Conservation (phyloP, 2,797 vertebrate species). For the Paramormyrops hopkinsi region DNA sequence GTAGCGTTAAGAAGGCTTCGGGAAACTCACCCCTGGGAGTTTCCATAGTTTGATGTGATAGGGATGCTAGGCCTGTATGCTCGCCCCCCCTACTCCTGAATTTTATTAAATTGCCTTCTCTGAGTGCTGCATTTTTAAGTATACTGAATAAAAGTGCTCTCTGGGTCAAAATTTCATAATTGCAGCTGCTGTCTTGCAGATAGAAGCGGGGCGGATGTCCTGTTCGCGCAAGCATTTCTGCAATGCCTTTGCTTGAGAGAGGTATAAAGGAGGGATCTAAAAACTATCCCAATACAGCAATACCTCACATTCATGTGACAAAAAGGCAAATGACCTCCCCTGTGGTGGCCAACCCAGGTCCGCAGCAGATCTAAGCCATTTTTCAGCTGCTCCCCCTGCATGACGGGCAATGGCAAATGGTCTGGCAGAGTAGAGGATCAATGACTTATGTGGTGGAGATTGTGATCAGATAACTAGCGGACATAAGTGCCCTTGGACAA, state of each 20-base stretch:
- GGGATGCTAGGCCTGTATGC: neutral
- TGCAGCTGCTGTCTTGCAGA: neutral
- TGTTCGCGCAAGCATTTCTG: neutral
- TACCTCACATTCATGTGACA: neutral
- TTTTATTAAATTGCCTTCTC: neutral
- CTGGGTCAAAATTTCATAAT: neutral
- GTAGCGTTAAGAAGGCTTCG: too few species aligned
- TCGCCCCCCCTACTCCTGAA: neutral
- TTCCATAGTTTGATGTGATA: neutral
- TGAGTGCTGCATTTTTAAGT: neutral
- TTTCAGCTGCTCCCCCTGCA: neutral
- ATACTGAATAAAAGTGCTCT: neutral
- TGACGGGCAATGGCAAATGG: neutral
- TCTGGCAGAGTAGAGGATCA: neutral
- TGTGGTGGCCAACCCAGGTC: neutral
- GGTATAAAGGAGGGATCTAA: neutral
- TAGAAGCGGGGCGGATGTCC: neutral
- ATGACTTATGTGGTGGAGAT: neutral
- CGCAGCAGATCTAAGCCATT: neutral
- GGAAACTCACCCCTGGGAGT: too few species aligned
- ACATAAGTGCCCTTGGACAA: neutral
- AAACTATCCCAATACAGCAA: neutral
- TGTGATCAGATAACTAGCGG: neutral
- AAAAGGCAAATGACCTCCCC: neutral
- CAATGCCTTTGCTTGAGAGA: neutral